These are phyloP conservation scores for Indicator indicator DNA, from an alignment of 2,113 vertebrate genomes.

Conservation along the genomic window DNA sequence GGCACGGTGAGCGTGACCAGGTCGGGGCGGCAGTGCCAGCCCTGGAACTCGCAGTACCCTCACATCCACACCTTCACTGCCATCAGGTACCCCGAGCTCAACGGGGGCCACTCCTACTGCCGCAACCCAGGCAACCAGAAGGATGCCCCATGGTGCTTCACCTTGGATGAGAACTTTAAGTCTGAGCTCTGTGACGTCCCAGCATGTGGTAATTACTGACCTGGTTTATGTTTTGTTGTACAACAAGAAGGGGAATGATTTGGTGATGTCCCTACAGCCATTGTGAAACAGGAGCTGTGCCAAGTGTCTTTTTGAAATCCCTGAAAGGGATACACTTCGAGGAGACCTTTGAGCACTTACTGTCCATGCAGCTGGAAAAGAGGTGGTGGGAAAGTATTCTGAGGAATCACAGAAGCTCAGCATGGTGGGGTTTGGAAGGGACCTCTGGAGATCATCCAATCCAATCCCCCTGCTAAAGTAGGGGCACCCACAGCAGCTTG, in stretches of 20 bases:
- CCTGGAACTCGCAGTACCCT: constrained; percentile 98
- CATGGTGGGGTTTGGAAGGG: too few species aligned
- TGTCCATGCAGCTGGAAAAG: background rate
- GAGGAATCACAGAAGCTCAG: too few species aligned
- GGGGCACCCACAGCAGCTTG: too few species aligned
- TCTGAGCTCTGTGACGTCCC: constrained; percentile 94
- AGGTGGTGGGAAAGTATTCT: background rate
- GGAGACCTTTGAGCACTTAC: background rate
- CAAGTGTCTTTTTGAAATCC: background rate
- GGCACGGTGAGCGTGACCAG: constrained; percentile 92
- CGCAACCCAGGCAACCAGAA: constrained; percentile 94
- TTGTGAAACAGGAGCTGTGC: background rate
- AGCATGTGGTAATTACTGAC: constrained; percentile 84
- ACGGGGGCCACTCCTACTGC: constrained; percentile 97
- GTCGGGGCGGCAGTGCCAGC: constrained; percentile 96
- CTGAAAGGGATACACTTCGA: background rate
- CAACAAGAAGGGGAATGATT: background rate
- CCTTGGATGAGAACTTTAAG: constrained; percentile 92
- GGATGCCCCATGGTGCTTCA: constrained; percentile 98
- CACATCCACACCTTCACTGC: constrained; percentile 93
- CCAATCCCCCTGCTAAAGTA: too few species aligned
- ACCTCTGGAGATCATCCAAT: too few species aligned
- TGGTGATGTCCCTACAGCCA: fast-evolving
- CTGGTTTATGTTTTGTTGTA: background rate
- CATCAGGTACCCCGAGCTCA: constrained; percentile 89